Percentiles rank a stretch among this genome's conserved stretches.
phyloP scores from a whole-genome alignment of 1,140 invertebrate species.

The Drosophila athabasca region DNA sequence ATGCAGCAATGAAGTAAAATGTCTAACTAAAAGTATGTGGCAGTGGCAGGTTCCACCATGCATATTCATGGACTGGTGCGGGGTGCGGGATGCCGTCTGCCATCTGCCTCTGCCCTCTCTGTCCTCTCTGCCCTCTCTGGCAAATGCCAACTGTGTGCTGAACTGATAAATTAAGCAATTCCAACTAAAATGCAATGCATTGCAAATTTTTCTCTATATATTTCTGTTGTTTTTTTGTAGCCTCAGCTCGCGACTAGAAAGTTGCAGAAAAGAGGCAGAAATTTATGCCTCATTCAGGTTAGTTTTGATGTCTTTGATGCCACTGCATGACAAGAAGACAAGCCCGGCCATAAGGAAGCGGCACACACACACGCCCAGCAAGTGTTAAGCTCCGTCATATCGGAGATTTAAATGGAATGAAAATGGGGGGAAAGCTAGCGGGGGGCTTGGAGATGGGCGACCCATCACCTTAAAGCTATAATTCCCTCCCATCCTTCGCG shows the following conservation, averaged over 20 bases:
- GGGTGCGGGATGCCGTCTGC: constrained; percentile 17
- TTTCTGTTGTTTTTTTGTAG: constrained; percentile 1
- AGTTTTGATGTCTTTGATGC: constrained; percentile 79
- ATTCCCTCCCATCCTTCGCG: constrained; percentile 34
- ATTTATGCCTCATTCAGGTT: constrained; percentile 77
- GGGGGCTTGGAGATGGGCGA: constrained; percentile 14
- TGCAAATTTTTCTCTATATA: constrained; percentile 58
- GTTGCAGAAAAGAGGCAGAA: constrained; percentile 40
- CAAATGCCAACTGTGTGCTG: constrained; percentile 78
- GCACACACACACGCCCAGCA: not conserved
- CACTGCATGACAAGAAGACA: constrained; percentile 54
- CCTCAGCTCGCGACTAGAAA: constrained; percentile 56
- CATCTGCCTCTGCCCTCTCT: not conserved
- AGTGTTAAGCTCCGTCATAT: constrained; percentile 16
- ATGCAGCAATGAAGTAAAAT: constrained; percentile 48
- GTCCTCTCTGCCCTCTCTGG: constrained; percentile 29
- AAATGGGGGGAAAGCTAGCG: not conserved
- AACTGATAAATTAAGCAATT: constrained; percentile 79
- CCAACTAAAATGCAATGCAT: constrained; percentile 69
- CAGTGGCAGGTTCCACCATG: constrained; percentile 42
- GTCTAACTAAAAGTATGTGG: constrained; percentile 52
- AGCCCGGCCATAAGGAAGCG: constrained; percentile 3
- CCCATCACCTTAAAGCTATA: constrained; percentile 68
- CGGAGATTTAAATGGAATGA: constrained; percentile 60
- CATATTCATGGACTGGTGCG: constrained; percentile 46